phyloP scores from a whole-genome alignment of 2,888 invertebrate species.

The Heliconius hortense region DNA sequence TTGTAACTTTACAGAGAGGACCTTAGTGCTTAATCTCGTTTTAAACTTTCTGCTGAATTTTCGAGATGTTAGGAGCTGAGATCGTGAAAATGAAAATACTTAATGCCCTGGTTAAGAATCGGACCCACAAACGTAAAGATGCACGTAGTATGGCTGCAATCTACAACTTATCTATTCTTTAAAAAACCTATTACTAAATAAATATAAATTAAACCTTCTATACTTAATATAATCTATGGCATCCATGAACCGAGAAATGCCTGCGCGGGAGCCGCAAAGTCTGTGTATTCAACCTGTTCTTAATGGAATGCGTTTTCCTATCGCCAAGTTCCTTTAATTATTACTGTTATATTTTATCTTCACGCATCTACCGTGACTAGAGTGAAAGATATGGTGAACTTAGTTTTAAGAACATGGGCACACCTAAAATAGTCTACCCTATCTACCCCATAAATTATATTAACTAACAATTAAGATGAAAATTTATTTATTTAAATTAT shows the following conservation, averaged over 20 bases:
- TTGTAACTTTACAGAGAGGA: too few relatives aligned
- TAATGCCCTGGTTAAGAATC: too few relatives aligned
- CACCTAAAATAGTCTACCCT: background rate
- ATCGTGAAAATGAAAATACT: too few relatives aligned
- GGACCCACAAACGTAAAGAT: too few relatives aligned
- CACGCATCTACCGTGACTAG: background rate
- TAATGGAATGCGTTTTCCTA: conserved; percentile 35
- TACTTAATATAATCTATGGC: conserved; percentile 22
- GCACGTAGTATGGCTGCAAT: too few relatives aligned
- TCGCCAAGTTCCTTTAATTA: conserved; percentile 38
- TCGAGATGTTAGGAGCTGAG: too few relatives aligned
- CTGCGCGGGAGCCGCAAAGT: conserved; percentile 39
- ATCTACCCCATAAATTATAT: background rate
- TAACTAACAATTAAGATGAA: background rate
- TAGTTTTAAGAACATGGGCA: background rate
- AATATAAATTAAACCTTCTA: background rate
- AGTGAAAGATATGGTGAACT: background rate
- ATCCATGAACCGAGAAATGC: conserved; percentile 40
- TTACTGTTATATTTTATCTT: conserved; percentile 26
- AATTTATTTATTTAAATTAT: too few relatives aligned
- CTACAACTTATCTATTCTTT: background rate
- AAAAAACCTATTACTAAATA: background rate
- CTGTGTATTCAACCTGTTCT: conserved; percentile 39
- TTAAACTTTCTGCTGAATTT: too few relatives aligned
- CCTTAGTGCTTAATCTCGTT: too few relatives aligned